Conservation (phyloP, 2,797 vertebrate genomes). For the Myotis findleyi region DNA sequence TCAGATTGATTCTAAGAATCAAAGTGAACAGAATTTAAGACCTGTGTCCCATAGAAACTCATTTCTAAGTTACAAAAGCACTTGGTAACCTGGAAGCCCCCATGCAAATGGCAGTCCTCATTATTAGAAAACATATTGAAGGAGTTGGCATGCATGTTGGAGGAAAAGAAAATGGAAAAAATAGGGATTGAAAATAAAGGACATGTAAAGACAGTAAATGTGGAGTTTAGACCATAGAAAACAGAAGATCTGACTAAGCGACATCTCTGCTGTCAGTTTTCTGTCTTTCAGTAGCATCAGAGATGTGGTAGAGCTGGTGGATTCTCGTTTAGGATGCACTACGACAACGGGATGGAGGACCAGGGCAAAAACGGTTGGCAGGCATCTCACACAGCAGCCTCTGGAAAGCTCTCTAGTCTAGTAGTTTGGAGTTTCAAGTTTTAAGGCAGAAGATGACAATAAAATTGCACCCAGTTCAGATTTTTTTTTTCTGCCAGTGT, state of each 20-base stretch:
- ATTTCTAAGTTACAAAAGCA: neutral
- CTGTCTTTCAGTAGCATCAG: neutral
- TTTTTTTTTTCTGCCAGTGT: neutral
- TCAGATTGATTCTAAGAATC: neutral
- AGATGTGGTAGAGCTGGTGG: neutral
- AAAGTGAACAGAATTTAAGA: neutral
- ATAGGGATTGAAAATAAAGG: neutral
- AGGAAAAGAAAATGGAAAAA: neutral
- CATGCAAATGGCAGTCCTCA: neutral
- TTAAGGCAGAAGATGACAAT: neutral
- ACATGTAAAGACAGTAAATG: neutral
- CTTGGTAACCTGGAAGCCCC: neutral
- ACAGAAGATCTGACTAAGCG: neutral
- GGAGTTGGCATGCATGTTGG: neutral
- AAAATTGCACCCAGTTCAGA: neutral
- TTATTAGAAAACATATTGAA: neutral
- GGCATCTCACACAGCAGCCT: neutral
- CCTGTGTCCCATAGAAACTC: neutral
- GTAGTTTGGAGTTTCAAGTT: neutral
- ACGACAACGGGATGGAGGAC: neutral
- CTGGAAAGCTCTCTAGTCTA: neutral
- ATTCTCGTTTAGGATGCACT: neutral
- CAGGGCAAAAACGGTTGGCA: neutral
- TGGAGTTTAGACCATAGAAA: neutral
- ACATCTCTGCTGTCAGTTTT: neutral